These are phyloP conservation scores for Parapristionchus giblindavisi DNA, from an alignment of 2,888 invertebrate genomes.

Conservation along the genomic window DNA sequence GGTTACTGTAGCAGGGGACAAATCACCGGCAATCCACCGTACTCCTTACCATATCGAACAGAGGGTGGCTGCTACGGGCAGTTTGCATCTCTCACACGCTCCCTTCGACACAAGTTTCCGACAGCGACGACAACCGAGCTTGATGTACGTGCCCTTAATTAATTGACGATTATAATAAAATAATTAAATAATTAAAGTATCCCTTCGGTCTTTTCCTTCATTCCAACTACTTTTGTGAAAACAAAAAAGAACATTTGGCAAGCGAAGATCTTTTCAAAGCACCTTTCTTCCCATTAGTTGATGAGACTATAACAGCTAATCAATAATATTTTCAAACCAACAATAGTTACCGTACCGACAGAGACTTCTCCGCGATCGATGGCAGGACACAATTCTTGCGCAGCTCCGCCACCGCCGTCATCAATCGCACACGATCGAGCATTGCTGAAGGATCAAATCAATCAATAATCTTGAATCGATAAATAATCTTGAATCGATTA, in stretches of 20 bases:
- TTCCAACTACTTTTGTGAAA: too few relatives aligned
- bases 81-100: slow-evolving; percentile 43
- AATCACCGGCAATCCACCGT: too few relatives aligned
- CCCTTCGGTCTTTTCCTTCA: too few relatives aligned
- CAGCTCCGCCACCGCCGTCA: slow-evolving; percentile 43
- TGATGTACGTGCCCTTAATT: slow-evolving; percentile 42
- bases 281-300: too few relatives aligned
- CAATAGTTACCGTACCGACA: slow-evolving; percentile 36
- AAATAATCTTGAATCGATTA: too few relatives aligned
- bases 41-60: slow-evolving; percentile 44
- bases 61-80: slow-evolving; percentile 12
- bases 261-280: too few relatives aligned
- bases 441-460: slow-evolving; percentile 51
- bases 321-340: too few relatives aligned
- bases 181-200: too few relatives aligned
- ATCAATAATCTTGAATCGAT: too few relatives aligned
- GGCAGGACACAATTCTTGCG: slow-evolving; percentile 46
- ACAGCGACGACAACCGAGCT: slow-evolving; percentile 42
- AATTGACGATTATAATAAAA: too few relatives aligned
- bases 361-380: slow-evolving; percentile 42
- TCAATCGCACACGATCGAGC: slow-evolving; percentile 50
- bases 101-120: slow-evolving; percentile 41
- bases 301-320: too few relatives aligned
- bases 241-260: too few relatives aligned
- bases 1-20: not conserved